A percentile compares a stretch with the other conserved stretches of the same genome.
Conservation (phyloP, 2,888 invertebrate species). For the Acheta domesticus region DNA sequence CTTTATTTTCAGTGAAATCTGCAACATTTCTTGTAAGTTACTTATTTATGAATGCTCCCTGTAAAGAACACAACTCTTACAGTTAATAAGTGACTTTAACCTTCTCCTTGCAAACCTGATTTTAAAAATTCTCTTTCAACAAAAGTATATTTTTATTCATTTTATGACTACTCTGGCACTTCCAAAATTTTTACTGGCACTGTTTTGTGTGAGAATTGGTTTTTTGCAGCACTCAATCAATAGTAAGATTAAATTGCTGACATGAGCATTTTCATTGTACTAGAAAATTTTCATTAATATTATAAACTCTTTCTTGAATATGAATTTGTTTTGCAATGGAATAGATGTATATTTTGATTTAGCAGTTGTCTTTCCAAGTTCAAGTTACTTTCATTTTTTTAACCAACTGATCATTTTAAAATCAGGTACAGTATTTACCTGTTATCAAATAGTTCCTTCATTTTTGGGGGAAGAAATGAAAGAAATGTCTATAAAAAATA, state of each 20-base stretch:
- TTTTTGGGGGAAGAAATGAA: no score
- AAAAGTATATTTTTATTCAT: constrained; percentile 18
- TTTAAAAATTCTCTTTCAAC: not conserved
- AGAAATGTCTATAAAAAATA: no score
- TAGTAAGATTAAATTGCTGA: not conserved
- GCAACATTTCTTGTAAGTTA: constrained; percentile 5
- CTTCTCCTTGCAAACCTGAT: no score
- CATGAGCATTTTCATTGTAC: constrained; percentile 20
- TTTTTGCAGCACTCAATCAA: constrained; percentile 20
- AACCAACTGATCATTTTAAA: no score
- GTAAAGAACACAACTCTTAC: not conserved
- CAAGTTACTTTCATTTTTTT: no score
- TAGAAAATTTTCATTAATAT: not conserved
- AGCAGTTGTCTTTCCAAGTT: no score
- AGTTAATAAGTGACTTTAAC: no score
- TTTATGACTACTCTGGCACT: not conserved
- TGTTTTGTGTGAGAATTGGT: constrained; percentile 4
- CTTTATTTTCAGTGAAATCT: constrained; percentile 1
- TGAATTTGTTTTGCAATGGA: no score
- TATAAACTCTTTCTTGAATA: not conserved
- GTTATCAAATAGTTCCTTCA: no score
- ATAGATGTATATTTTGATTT: no score
- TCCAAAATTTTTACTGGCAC: not conserved
- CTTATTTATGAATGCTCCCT: not conserved
- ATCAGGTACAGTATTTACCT: no score